Conservation (phyloP, 1,140 invertebrate species). For the Liolophura sinensis region DNA sequence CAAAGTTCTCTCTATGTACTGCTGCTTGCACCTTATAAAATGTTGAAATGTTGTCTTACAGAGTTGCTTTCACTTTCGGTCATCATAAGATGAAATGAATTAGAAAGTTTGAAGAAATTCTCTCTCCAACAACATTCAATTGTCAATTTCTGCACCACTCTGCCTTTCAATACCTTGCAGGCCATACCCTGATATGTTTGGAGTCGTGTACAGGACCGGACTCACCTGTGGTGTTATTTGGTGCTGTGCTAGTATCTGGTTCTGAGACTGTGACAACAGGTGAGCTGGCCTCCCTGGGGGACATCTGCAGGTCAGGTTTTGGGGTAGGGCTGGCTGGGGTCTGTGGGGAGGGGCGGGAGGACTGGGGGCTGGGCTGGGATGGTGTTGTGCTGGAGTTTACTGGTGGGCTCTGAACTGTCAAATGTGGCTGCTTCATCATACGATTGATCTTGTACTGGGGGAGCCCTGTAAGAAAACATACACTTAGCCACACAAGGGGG, state of each 20-base stretch:
- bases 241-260: slow-evolving; percentile 61
- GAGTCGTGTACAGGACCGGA: not conserved
- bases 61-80: too few relatives aligned
- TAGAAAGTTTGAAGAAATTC: too few relatives aligned
- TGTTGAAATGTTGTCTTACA: too few relatives aligned
- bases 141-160: too few relatives aligned
- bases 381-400: slow-evolving; percentile 9
- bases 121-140: too few relatives aligned
- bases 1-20: too few relatives aligned
- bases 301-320: slow-evolving; percentile 21
- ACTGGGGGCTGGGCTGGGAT: slow-evolving; percentile 5
- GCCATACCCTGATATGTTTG: too few relatives aligned
- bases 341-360: slow-evolving; percentile 16
- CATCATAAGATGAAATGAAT: too few relatives aligned
- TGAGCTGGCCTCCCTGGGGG: slow-evolving; percentile 31
- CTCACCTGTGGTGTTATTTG: slow-evolving; percentile 43
- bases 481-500: not conserved
- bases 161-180: too few relatives aligned
- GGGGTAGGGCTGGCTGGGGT: slow-evolving; percentile 28
- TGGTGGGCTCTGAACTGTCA: slow-evolving; percentile 20
- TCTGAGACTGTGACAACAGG: slow-evolving; percentile 59
- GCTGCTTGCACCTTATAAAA: too few relatives aligned
- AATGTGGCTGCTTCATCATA: slow-evolving; percentile 22
- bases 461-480: slow-evolving; percentile 19
- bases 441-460: slow-evolving; percentile 29